Evolutionary conservation across 2,888 invertebrate species (phyloP).

Genomic region (Dryomyza anilis): DNA sequence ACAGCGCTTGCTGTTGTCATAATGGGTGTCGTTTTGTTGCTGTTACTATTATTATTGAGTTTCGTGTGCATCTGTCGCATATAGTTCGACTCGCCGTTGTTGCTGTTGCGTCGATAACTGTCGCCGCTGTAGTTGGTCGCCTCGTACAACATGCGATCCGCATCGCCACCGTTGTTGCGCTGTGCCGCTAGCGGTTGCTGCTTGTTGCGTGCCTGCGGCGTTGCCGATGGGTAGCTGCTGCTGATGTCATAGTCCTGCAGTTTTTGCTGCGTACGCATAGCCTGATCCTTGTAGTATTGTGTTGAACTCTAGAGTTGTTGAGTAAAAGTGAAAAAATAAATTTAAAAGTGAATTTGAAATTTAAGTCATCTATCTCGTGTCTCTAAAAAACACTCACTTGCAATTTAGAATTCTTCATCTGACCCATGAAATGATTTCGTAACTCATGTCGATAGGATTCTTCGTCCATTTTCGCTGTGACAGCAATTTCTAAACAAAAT

Average conservation of each 20-base stretch:
- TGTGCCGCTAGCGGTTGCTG: not conserved
- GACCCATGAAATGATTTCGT: conserved; percentile 32
- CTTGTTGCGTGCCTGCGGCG: not conserved
- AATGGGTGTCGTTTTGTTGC: conserved; percentile 4
- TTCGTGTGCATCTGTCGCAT: conserved; percentile 3
- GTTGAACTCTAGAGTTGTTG: not conserved
- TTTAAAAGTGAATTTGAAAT: not conserved
- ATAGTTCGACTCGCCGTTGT: conserved; percentile 6
- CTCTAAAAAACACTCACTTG: conserved; percentile 23
- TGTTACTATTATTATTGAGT: no score
- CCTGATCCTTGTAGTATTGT: conserved; percentile 27
- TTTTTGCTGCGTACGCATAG: conserved; percentile 4
- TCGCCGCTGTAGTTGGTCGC: not conserved
- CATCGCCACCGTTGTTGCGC: conserved; percentile 36
- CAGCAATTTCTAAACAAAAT: conserved; percentile 19
- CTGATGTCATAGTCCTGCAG: not conserved
- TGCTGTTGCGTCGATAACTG: conserved; percentile 17
- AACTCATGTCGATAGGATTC: conserved; percentile 30
- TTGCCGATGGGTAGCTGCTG: not conserved
- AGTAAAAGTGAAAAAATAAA: not conserved
- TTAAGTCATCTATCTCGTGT: not conserved
- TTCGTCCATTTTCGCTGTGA: conserved; percentile 17
- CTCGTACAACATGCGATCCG: conserved; percentile 33
- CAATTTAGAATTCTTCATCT: conserved; percentile 29
- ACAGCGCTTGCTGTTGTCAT: not conserved